Conservation (phyloP, 2,888 invertebrate genomes). For the Agrotis puta region DNA sequence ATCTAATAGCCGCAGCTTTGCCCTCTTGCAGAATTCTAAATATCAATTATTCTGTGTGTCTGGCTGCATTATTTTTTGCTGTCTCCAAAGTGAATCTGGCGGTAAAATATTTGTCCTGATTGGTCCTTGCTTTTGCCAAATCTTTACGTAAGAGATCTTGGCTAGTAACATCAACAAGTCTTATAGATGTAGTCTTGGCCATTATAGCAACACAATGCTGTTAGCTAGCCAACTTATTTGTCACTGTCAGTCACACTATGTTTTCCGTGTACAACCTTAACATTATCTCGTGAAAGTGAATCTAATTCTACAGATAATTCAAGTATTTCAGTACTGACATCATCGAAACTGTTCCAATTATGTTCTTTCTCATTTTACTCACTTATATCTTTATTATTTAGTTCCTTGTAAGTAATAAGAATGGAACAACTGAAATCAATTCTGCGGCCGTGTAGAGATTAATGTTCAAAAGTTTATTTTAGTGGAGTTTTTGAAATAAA, state of each 20-base stretch:
- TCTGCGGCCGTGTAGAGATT: no score
- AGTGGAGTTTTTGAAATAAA: no score
- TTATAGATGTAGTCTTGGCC: not conserved
- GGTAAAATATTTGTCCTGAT: not conserved
- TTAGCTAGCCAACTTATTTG: conserved; percentile 12
- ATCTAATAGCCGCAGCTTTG: no score
- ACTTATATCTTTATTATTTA: conserved; percentile 1
- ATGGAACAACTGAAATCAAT: no score
- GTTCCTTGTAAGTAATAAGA: not conserved
- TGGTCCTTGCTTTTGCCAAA: not conserved
- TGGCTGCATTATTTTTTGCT: no score
- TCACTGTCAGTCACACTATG: conserved; percentile 3
- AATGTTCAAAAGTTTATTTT: no score
- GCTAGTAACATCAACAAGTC: no score
- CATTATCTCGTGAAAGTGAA: conserved; percentile 76
- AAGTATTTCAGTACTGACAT: conserved; percentile 54
- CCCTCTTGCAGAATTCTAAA: no score
- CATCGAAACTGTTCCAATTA: conserved; percentile 21
- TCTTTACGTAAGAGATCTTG: not conserved
- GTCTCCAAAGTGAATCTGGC: not conserved
- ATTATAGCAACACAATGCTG: not conserved
- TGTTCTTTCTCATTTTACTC: not conserved
- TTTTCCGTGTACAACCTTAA: conserved; percentile 33
- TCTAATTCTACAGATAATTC: conserved; percentile 74
- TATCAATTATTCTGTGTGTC: no score